Percentiles rank a stretch among this genome's conserved stretches.
These are phyloP conservation scores for Tyrannus savana DNA, from an alignment of 2,113 vertebrate species.

Conservation along the genomic window DNA sequence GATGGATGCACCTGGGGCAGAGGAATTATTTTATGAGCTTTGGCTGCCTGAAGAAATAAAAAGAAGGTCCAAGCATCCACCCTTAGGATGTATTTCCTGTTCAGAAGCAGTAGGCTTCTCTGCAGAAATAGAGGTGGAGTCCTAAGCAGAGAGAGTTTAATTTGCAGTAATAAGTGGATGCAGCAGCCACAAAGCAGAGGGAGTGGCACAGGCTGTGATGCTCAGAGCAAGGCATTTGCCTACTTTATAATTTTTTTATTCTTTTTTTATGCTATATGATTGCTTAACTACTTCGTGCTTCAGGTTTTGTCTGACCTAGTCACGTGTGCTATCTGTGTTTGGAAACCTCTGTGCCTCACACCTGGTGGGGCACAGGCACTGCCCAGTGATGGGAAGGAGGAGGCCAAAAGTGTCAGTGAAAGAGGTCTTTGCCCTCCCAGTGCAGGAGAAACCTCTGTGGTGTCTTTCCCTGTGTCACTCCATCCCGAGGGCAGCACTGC, in stretches of 20 bases:
- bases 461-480: not conserved
- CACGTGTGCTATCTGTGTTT: accelerated
- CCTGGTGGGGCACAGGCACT: not conserved
- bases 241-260: not conserved
- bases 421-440: not conserved
- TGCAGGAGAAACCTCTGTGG: not conserved
- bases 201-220: not conserved
- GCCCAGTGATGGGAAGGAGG: accelerated
- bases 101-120: not conserved
- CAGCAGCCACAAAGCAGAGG: not conserved
- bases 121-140: not conserved
- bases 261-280: not conserved
- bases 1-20: not conserved
- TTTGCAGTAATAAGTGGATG: not conserved
- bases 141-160: not conserved
- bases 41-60: not conserved
- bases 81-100: not conserved
- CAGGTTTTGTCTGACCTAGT: not conserved
- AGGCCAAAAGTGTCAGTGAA: not conserved
- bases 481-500: accelerated
- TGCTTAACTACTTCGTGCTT: not conserved
- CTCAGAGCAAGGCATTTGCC: not conserved
- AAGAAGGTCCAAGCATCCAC: not conserved
- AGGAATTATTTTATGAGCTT: not conserved
- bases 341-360: not conserved